Base-by-base conservation (phyloP, 2,888 invertebrate genomes). In the Drosophila putrida region DNA sequence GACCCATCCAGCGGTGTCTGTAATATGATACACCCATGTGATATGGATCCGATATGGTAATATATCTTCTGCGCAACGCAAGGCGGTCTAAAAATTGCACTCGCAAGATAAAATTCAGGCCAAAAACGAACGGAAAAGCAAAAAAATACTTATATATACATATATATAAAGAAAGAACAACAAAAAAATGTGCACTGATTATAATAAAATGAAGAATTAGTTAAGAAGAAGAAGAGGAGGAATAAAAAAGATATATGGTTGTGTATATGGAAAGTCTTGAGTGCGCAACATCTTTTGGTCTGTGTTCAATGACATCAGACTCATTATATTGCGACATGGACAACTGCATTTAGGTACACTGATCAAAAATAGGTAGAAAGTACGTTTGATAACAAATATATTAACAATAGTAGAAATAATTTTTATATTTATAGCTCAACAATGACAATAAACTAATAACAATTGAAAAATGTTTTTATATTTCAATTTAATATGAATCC, bases 71-170 rank as follows among this genome's bases (percentile, higher is more conserved):
- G 66, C 38, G 53, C 75, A 75, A 78, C 50, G 65, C 71, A 67
- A 77, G 67, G 68, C 62, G 44, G 53, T 69, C 35, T 27, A 68
- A 82, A 82, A 86, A 87, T 49, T 82, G 82, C 82, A 85, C 11
- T 85, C 82, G 71, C 86, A 85, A 84, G 82, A 84, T 82, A 74
- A 78, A 85, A 84, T 76, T 85, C 83, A 85, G 88, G 83, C 85
- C 83, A 84, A 71, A 73, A 78, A 59, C 43, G 47, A 78, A 75
- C 68, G 67, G 71, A 71, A 71, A 78, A 71, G 59, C 51, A 51
- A 41, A 57, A 58, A 43, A 59, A 38, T 55, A 15, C 27, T 25
- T 28, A 47, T 13, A 58, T 9, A 33, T 28, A 31, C 8, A 28
- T 28, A 28, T 6, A 28, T 31, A 25, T 9, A 27, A 6, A 10